These are phyloP conservation scores for Steatocranus sp. DNA, from an alignment of 2,797 vertebrate species.

Conservation along the genomic window DNA sequence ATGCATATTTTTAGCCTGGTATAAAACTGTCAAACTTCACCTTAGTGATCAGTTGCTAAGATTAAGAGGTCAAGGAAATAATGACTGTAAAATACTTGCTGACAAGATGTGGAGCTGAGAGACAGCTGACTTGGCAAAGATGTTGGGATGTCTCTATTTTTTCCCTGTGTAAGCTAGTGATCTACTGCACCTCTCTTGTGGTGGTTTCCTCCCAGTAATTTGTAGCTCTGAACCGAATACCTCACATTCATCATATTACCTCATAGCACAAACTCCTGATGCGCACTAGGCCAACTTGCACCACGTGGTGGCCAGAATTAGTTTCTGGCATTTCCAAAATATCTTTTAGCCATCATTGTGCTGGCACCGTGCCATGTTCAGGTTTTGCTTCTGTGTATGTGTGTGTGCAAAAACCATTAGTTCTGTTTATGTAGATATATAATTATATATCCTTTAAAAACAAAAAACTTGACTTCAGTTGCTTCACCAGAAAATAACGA, in stretches of 20 bases:
- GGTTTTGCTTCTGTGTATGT: constrained; percentile 7
- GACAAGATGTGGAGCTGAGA: constrained; percentile 10
- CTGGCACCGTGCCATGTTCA: constrained; percentile 6
- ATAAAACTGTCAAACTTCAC: neutral
- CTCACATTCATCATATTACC: constrained; percentile 64
- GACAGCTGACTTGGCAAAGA: constrained; percentile 20
- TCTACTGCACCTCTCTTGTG: constrained; percentile 36
- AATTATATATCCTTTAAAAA: neutral
- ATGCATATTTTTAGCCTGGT: neutral
- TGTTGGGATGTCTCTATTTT: constrained; percentile 16
- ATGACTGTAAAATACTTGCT: constrained; percentile 14
- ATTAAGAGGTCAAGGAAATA: constrained; percentile 1
- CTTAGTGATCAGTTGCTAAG: neutral
- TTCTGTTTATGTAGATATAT: neutral
- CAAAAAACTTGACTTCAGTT: neutral
- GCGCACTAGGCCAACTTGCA: constrained; percentile 49
- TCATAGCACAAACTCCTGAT: constrained; percentile 47
- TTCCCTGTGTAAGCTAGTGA: constrained; percentile 21
- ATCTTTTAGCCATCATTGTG: constrained; percentile 34
- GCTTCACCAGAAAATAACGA: neutral
- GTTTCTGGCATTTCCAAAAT: constrained; percentile 46
- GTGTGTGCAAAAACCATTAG: constrained; percentile 8
- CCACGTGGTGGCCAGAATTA: constrained; percentile 34
- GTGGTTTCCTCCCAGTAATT: constrained; percentile 39
- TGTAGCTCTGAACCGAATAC: constrained; percentile 29